Conservation (phyloP, 2,797 vertebrate species). For the Notolabrus celidotus region DNA sequence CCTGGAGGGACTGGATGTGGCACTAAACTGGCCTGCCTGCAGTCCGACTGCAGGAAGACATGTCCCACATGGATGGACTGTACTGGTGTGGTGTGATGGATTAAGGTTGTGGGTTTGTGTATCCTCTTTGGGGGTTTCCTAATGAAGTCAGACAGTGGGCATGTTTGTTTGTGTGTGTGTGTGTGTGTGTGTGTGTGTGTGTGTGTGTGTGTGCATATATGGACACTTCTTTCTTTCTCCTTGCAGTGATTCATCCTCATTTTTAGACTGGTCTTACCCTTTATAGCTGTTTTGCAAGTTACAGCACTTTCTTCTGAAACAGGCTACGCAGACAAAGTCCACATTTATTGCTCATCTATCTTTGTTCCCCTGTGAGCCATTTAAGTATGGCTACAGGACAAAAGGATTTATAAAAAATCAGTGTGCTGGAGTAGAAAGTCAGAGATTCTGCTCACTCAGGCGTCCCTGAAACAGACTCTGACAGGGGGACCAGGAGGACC, state of each 20-base stretch:
- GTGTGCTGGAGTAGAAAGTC: constrained; percentile 7
- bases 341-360: constrained; percentile 28
- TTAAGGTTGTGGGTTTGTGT: no score
- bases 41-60: no score
- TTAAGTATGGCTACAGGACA: constrained; percentile 9
- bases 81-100: no score
- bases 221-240: constrained; percentile 15
- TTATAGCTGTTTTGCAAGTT: constrained; percentile 3
- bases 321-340: constrained; percentile 13
- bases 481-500: constrained; percentile 45
- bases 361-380: constrained; percentile 12
- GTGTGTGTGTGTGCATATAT: constrained; percentile 5
- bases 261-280: neutral
- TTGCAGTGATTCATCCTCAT: constrained; percentile 22
- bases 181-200: no score
- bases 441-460: constrained; percentile 34
- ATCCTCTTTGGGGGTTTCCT: no score
- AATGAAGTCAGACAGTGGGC: constrained; percentile 17
- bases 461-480: constrained; percentile 44
- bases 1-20: no score
- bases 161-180: no score
- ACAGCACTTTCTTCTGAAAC: constrained; percentile 26
- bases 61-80: no score
- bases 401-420: constrained; percentile 9
- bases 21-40: no score